phyloP scores from a whole-genome alignment of 2,888 invertebrate genomes.

The Protodeltote pygarga region DNA sequence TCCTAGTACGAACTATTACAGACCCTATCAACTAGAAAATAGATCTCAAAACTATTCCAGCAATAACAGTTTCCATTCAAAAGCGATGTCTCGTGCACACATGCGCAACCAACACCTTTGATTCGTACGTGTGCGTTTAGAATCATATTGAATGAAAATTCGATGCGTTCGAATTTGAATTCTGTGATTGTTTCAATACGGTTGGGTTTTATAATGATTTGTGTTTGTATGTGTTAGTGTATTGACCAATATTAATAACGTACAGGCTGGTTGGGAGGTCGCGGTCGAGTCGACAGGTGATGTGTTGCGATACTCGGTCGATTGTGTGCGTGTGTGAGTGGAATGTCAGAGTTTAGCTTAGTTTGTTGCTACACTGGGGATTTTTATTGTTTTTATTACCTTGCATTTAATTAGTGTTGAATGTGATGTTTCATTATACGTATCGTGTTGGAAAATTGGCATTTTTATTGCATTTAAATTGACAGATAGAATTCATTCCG shows the following conservation, averaged over 20 bases:
- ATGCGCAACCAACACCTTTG: slow-evolving; percentile 69
- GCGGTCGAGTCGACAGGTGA: slow-evolving; percentile 81
- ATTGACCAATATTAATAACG: slow-evolving; percentile 83
- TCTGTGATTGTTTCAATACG: slow-evolving; percentile 46
- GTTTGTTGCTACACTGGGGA: slow-evolving; percentile 42
- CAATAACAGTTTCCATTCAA: slow-evolving; percentile 73
- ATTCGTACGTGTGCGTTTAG: slow-evolving; percentile 62
- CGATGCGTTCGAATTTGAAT: slow-evolving; percentile 51
- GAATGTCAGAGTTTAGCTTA: slow-evolving; percentile 81
- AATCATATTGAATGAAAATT: slow-evolving; percentile 54
- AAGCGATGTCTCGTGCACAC: slow-evolving; percentile 73
- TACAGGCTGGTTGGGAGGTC: slow-evolving; percentile 76
- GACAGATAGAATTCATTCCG: slow-evolving; percentile 17
- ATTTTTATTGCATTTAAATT: slow-evolving; percentile 16
- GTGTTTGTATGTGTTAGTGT: slow-evolving; percentile 62
- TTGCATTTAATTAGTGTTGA: slow-evolving; percentile 40
- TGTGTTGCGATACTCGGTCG: slow-evolving; percentile 66
- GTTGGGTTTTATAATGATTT: slow-evolving; percentile 48
- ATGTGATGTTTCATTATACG: slow-evolving; percentile 11
- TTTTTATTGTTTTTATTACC: slow-evolving; percentile 46
- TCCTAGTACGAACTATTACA: slow-evolving; percentile 71
- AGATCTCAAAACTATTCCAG: slow-evolving; percentile 57
- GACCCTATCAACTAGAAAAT: slow-evolving; percentile 54
- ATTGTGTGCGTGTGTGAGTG: slow-evolving; percentile 69
- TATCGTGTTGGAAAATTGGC: slow-evolving; percentile 8